Conservation (phyloP, 2,797 vertebrate species). For the Antrozous pallidus region DNA sequence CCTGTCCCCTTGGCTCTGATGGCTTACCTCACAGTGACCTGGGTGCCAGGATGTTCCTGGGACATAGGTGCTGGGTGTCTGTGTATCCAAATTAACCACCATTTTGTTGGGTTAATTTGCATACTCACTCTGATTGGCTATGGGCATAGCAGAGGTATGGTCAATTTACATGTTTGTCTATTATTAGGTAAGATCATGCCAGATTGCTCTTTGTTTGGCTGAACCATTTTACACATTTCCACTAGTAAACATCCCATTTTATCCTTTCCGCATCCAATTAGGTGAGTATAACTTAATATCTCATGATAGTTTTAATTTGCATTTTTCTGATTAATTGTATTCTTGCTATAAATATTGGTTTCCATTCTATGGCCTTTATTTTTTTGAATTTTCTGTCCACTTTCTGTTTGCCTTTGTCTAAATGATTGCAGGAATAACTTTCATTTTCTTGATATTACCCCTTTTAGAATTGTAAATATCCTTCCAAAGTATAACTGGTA, state of each 20-base stretch:
- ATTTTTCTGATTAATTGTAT: not conserved
- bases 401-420: constrained; percentile 23
- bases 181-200: too few species aligned
- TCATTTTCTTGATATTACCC: not conserved
- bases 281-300: not conserved
- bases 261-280: not conserved
- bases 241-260: not conserved
- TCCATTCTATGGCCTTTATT: not conserved
- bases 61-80: too few species aligned
- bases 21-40: too few species aligned
- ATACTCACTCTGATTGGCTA: too few species aligned
- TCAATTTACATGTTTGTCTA: too few species aligned
- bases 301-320: not conserved
- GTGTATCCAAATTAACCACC: too few species aligned
- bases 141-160: too few species aligned
- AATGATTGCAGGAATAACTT: not conserved
- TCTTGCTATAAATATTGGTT: not conserved
- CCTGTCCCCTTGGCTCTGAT: too few species aligned
- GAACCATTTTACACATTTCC: not conserved
- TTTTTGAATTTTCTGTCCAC: not conserved
- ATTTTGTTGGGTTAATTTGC: too few species aligned
- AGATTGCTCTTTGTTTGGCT: not conserved
- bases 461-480: not conserved
- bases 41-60: too few species aligned
- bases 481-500: not conserved